These are phyloP conservation scores for Indicator indicator DNA, from an alignment of 2,113 vertebrate genomes.

Conservation along the genomic window DNA sequence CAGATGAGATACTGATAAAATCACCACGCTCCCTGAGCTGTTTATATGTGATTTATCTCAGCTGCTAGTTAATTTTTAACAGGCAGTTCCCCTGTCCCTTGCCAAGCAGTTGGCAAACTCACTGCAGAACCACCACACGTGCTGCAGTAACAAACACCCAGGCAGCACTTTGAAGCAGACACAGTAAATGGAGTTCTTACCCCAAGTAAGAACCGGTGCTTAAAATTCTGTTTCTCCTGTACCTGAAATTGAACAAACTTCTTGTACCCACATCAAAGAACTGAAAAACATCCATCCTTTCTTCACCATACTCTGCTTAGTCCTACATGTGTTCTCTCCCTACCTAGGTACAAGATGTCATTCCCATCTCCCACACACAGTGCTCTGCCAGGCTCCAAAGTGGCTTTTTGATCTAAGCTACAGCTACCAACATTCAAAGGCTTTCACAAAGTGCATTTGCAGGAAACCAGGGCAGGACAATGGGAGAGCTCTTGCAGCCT, in stretches of 20 bases:
- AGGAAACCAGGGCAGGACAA: background rate
- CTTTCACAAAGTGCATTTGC: background rate
- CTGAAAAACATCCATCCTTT: background rate
- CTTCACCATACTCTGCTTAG: background rate
- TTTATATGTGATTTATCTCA: background rate
- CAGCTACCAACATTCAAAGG: background rate
- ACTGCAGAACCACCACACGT: background rate
- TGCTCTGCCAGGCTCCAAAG: background rate
- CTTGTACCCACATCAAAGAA: background rate
- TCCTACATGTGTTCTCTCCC: background rate
- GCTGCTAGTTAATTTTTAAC: background rate
- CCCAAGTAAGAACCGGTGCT: background rate
- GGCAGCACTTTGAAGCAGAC: rapidly evolving
- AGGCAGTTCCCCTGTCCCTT: background rate
- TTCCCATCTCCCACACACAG: background rate
- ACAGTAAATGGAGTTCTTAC: background rate
- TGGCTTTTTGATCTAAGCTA: background rate
- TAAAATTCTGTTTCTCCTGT: background rate
- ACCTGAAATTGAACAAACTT: background rate
- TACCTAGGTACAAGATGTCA: no score
- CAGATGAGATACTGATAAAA: background rate
- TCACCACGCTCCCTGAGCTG: background rate
- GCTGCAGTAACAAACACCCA: background rate
- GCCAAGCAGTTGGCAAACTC: background rate
- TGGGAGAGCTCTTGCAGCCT: background rate